Conservation (phyloP, 1,140 invertebrate species). For the Eurosta solidaginis region DNA sequence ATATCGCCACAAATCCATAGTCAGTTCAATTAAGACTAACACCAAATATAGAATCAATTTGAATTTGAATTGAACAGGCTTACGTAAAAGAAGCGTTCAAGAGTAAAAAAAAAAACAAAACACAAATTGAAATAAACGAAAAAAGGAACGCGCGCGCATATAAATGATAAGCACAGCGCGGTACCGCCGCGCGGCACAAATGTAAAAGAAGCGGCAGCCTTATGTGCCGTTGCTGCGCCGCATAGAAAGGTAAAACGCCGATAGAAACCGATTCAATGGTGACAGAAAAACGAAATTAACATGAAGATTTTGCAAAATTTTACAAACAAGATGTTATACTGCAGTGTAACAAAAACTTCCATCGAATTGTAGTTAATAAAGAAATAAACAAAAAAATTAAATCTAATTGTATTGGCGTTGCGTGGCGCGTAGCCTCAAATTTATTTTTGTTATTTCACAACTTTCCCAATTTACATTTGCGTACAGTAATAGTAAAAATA, state of each 20-base stretch:
- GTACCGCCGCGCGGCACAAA: background rate
- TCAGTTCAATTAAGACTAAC: background rate
- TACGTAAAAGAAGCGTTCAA: conserved; percentile 16
- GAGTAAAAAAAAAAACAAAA: background rate
- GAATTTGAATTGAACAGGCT: conserved; percentile 28
- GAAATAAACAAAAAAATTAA: too few relatives aligned
- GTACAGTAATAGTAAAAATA: background rate
- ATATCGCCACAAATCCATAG: background rate
- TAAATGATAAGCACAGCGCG: background rate
- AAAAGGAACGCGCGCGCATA: background rate
- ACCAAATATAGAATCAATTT: conserved; percentile 19
- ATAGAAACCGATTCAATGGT: conserved; percentile 10
- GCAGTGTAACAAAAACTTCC: background rate
- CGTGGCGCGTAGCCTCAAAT: too few relatives aligned
- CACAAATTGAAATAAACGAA: too few relatives aligned
- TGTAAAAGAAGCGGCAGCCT: background rate
- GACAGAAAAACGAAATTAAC: background rate
- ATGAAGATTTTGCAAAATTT: background rate
- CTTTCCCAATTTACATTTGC: conserved; percentile 22
- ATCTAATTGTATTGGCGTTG: background rate
- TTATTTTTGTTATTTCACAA: conserved; percentile 2
- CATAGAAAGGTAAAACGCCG: too few relatives aligned
- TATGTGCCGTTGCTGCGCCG: background rate
- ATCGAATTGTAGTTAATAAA: background rate
- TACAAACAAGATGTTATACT: background rate